These are phyloP conservation scores for Tholera decimalis DNA, from an alignment of 2,888 invertebrate genomes.

Conservation along the genomic window DNA sequence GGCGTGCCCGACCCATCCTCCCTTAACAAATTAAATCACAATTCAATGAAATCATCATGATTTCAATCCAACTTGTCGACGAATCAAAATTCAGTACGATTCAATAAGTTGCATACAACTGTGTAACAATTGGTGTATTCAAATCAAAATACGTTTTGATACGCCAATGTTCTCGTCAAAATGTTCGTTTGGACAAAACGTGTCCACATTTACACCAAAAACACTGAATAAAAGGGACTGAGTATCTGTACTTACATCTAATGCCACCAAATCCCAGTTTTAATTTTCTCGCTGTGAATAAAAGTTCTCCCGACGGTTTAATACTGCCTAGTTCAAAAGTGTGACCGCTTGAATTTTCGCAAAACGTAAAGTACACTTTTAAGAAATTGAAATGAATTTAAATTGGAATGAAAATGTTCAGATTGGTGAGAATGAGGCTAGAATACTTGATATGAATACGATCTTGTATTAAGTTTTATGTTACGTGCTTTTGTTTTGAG, in stretches of 20 bases:
- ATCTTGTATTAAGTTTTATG: neutral
- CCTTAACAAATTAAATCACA: conserved; percentile 5
- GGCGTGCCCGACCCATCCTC: too few species aligned
- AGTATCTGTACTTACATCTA: conserved; percentile 61
- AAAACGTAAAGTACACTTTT: conserved; percentile 57
- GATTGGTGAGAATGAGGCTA: conserved; percentile 25
- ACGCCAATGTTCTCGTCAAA: conserved; percentile 51
- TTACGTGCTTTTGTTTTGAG: neutral
- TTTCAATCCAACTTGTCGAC: conserved; percentile 46
- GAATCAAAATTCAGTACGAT: conserved; percentile 42
- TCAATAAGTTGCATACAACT: conserved; percentile 47
- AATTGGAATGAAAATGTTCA: conserved; percentile 45
- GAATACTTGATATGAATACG: conserved; percentile 10
- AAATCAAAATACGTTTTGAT: conserved; percentile 47
- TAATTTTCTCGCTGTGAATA: conserved; percentile 60
- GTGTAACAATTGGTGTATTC: conserved; percentile 27
- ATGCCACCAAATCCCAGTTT: conserved; percentile 62
- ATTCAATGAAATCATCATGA: conserved; percentile 40
- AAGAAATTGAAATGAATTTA: conserved; percentile 59
- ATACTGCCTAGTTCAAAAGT: conserved; percentile 57
- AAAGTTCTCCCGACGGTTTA: conserved; percentile 50
- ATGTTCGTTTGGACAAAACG: conserved; percentile 56
- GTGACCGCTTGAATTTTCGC: conserved; percentile 47
- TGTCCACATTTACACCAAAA: conserved; percentile 55
- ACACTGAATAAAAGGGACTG: conserved; percentile 59